Evolutionary conservation across 2,113 vertebrate species (phyloP).

Genomic region (Pangasianodon hypophthalmus): DNA sequence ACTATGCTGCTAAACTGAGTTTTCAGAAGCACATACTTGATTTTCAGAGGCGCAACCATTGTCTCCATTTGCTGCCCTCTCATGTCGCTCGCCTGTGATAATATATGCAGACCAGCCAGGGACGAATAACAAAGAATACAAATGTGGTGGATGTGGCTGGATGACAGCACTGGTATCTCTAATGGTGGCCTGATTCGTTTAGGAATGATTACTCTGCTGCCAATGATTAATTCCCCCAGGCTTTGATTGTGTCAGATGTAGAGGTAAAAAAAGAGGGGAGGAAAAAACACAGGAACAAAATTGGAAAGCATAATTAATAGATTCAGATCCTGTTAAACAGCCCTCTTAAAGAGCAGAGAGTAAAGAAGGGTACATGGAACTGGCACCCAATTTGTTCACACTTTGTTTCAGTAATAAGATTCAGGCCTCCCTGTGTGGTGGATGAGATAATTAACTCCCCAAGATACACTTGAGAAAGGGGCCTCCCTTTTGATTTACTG

Average conservation of each 20-base stretch:
- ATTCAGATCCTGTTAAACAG: conserved; percentile 63
- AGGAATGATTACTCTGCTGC: conserved; percentile 64
- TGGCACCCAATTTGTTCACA: conserved; percentile 76
- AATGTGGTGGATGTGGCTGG: conserved; percentile 54
- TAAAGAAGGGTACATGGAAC: conserved; percentile 59
- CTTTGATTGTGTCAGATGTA: conserved; percentile 62
- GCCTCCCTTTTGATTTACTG: conserved; percentile 67
- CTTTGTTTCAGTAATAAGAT: conserved; percentile 80
- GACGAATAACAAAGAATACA: conserved; percentile 50
- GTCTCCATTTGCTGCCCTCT: conserved; percentile 72
- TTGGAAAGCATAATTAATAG: conserved; percentile 68
- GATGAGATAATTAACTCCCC: conserved; percentile 76
- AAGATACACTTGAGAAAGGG: conserved; percentile 64
- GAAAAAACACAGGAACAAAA: conserved; percentile 53
- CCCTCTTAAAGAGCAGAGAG: conserved; percentile 62
- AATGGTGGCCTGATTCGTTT: conserved; percentile 65
- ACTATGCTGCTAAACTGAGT: conserved; percentile 71
- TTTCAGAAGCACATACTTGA: conserved; percentile 65
- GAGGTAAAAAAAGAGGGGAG: conserved; percentile 49
- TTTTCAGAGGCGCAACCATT: conserved; percentile 70
- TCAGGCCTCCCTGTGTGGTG: conserved; percentile 69
- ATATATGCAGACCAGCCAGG: conserved; percentile 65
- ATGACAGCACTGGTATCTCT: conserved; percentile 58
- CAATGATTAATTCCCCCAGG: conserved; percentile 66
- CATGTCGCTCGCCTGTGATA: conserved; percentile 64